A percentile compares a stretch with the other conserved stretches of the same genome.
Conservation (phyloP, 1,140 invertebrate genomes). For the Drosophila bifasciata region DNA sequence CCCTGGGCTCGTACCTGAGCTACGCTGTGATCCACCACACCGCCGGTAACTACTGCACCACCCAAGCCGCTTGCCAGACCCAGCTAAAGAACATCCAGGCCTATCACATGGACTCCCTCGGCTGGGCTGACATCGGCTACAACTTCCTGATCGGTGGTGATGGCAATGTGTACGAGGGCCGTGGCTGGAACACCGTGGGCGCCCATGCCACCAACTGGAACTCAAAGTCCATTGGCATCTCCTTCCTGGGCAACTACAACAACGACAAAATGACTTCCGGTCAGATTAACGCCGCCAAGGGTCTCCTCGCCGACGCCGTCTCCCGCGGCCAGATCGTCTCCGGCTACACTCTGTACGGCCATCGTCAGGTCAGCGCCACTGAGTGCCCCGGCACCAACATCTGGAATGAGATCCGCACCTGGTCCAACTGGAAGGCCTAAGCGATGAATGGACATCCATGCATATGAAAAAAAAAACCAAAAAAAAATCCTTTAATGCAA, state of each 20-base stretch:
- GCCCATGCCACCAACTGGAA: slow-evolving; percentile 89
- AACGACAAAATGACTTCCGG: slow-evolving; percentile 59
- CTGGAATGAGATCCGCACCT: slow-evolving; percentile 87
- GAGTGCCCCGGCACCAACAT: slow-evolving; percentile 90
- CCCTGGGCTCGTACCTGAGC: slow-evolving; percentile 86
- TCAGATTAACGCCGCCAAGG: slow-evolving; percentile 85
- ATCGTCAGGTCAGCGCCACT: slow-evolving; percentile 88
- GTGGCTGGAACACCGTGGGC: slow-evolving; percentile 89
- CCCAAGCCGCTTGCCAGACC: slow-evolving; percentile 84
- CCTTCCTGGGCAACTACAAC: slow-evolving; percentile 86
- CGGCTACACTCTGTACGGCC: slow-evolving; percentile 88
- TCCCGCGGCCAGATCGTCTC: slow-evolving; percentile 85
- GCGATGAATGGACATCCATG: background rate
- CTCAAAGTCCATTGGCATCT: slow-evolving; percentile 87
- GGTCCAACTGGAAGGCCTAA: slow-evolving; percentile 86
- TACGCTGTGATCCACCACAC: slow-evolving; percentile 92
- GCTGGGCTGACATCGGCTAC: slow-evolving; percentile 90
- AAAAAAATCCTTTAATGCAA: slow-evolving; percentile 15
- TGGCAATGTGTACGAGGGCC: slow-evolving; percentile 87
- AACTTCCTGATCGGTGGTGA: slow-evolving; percentile 86
- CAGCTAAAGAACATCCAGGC: slow-evolving; percentile 86
- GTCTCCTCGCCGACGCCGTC: slow-evolving; percentile 87
- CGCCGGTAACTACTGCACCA: slow-evolving; percentile 86
- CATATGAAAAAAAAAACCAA: slow-evolving; percentile 12
- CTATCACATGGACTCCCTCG: slow-evolving; percentile 86